A percentile compares a stretch with the other conserved stretches of the same genome.
Conservation (phyloP, 1,140 invertebrate genomes). For the Vanessa atalanta region DNA sequence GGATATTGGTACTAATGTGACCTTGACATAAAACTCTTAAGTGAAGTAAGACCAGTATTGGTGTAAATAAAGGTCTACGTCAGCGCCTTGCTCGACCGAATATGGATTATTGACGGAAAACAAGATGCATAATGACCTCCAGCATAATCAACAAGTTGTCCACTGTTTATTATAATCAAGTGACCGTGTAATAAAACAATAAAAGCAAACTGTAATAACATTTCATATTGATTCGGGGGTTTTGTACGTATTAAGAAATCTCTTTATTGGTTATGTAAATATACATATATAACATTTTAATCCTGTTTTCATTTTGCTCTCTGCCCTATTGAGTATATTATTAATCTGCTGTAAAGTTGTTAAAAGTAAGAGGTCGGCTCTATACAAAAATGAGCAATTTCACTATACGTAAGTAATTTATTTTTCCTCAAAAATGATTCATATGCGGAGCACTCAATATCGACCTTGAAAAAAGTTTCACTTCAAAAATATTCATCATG, state of each 20-base stretch:
- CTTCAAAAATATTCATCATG: too few relatives aligned
- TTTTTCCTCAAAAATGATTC: too few relatives aligned
- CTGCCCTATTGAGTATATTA: too few relatives aligned
- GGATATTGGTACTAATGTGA: slow-evolving; percentile 31
- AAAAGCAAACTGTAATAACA: not conserved
- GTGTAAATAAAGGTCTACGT: slow-evolving; percentile 28
- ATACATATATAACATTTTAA: too few relatives aligned
- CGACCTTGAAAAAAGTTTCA: too few relatives aligned
- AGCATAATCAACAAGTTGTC: slow-evolving; percentile 25
- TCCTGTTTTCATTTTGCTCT: too few relatives aligned
- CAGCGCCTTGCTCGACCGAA: slow-evolving; percentile 35
- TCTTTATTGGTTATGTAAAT: too few relatives aligned
- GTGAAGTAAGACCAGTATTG: slow-evolving; percentile 22
- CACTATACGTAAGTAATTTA: too few relatives aligned
- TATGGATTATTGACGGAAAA: slow-evolving; percentile 30
- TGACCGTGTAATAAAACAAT: not conserved
- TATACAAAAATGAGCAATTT: too few relatives aligned
- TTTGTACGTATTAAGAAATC: not conserved
- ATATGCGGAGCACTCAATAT: too few relatives aligned
- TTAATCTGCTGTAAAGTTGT: too few relatives aligned
- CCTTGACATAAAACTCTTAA: slow-evolving; percentile 45
- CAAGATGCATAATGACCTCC: slow-evolving; percentile 24
- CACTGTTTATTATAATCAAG: slow-evolving; percentile 15
- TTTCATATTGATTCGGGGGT: not conserved
- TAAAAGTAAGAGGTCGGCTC: too few relatives aligned